These are phyloP conservation scores for Thalassarche chlororhynchos DNA, from an alignment of 2,113 vertebrate species.

Conservation along the genomic window DNA sequence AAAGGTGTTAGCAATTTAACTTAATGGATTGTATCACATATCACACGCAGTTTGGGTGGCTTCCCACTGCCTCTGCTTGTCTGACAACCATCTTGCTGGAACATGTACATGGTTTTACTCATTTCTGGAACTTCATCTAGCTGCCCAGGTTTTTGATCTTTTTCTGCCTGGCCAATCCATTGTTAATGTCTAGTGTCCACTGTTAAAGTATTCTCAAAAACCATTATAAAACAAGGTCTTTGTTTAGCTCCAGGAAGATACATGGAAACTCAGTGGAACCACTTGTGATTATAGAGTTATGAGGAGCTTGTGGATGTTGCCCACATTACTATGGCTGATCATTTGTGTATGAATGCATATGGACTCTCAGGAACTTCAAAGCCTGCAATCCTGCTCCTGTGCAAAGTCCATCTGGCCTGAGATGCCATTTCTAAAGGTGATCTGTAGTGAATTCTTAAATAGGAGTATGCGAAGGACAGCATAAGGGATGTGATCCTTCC, in stretches of 20 bases:
- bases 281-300: not conserved
- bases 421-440: not conserved
- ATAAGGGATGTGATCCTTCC: not conserved
- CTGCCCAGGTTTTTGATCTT: not conserved
- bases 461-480: not conserved
- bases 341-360: not conserved
- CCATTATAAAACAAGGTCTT: not conserved
- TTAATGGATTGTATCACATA: not conserved
- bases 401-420: not conserved
- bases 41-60: not conserved
- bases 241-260: not conserved
- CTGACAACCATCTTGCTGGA: not conserved
- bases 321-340: not conserved
- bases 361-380: not conserved
- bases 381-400: not conserved
- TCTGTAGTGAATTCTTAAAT: not conserved
- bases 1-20: not conserved
- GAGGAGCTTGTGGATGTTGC: not conserved
- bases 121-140: not conserved
- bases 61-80: not conserved
- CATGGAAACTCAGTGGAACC: not conserved
- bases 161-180: not conserved
- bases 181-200: not conserved
- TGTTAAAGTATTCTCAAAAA: not conserved
- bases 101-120: rapidly evolving